These are phyloP conservation scores for Periophthalmodon schlosseri DNA, from an alignment of 2,113 vertebrate species.

Conservation along the genomic window DNA sequence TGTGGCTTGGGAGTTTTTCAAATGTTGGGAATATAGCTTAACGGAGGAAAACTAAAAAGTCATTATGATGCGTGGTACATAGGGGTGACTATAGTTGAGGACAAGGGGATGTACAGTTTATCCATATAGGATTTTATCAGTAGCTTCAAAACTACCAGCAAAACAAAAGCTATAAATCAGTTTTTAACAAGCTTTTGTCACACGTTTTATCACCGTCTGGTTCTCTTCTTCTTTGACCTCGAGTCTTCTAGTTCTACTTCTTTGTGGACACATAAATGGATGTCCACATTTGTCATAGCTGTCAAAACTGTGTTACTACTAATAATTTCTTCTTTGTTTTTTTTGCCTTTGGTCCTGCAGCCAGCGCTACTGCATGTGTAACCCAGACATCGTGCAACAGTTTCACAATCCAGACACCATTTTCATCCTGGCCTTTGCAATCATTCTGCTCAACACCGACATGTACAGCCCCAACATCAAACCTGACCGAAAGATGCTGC, in stretches of 20 bases:
- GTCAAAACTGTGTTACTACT: background rate
- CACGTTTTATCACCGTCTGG: background rate
- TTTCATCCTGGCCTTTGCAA: slow-evolving; percentile 98
- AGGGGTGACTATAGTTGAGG: background rate
- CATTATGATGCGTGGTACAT: background rate
- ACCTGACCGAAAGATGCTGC: slow-evolving; percentile 97
- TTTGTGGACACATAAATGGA: background rate
- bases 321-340: background rate
- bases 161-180: slow-evolving; percentile 57
- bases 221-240: background rate
- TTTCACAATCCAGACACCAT: slow-evolving; percentile 99
- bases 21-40: background rate
- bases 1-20: slow-evolving; percentile 8
- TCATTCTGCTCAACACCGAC: slow-evolving; percentile 98
- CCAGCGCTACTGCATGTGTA: slow-evolving; percentile 99
- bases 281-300: slow-evolving; percentile 4
- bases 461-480: slow-evolving; percentile 99
- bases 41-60: background rate
- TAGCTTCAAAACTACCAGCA: slow-evolving; percentile 13
- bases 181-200: slow-evolving; percentile 2
- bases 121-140: background rate
- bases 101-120: background rate
- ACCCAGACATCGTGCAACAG: slow-evolving; percentile 96
- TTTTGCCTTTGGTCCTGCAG: slow-evolving; percentile 67
- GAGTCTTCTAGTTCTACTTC: background rate